A percentile compares a stretch with the other conserved stretches of the same genome.
phyloP scores from a whole-genome alignment of 2,888 invertebrate species.

The Thalpophila matura region DNA sequence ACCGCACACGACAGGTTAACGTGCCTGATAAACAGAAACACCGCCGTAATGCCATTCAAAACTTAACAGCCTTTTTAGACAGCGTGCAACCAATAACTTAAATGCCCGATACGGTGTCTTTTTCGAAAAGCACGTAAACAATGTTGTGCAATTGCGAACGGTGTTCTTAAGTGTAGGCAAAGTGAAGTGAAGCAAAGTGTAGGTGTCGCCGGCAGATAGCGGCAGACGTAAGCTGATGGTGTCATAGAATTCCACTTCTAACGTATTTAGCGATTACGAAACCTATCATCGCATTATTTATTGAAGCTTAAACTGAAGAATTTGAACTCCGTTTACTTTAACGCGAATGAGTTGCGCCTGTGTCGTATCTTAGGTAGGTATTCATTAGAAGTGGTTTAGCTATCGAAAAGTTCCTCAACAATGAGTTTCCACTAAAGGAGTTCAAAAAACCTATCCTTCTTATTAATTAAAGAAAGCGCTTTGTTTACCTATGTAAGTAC shows the following conservation, averaged over 20 bases:
- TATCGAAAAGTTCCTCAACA: constrained; percentile 15
- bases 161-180: constrained; percentile 65
- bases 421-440: constrained; percentile 1
- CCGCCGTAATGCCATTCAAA: constrained; percentile 75
- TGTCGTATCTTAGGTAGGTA: constrained; percentile 3
- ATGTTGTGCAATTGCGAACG: constrained; percentile 80
- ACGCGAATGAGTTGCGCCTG: constrained; percentile 20
- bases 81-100: constrained; percentile 72
- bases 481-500: background rate
- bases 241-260: constrained; percentile 66
- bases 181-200: constrained; percentile 70
- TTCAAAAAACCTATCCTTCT: constrained; percentile 1
- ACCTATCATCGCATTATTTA: constrained; percentile 55
- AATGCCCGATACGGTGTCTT: constrained; percentile 74
- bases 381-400: constrained; percentile 2
- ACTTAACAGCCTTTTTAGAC: constrained; percentile 76
- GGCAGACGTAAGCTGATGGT: constrained; percentile 73
- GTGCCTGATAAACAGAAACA: constrained; percentile 74
- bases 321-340: constrained; percentile 39
- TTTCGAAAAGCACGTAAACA: constrained; percentile 76
- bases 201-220: constrained; percentile 76
- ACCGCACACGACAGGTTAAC: constrained; percentile 74
- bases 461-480: constrained; percentile 5
- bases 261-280: constrained; percentile 63
- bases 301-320: constrained; percentile 38